Conservation (phyloP, 1,140 invertebrate species). For the Drosophila lacertosa region DNA sequence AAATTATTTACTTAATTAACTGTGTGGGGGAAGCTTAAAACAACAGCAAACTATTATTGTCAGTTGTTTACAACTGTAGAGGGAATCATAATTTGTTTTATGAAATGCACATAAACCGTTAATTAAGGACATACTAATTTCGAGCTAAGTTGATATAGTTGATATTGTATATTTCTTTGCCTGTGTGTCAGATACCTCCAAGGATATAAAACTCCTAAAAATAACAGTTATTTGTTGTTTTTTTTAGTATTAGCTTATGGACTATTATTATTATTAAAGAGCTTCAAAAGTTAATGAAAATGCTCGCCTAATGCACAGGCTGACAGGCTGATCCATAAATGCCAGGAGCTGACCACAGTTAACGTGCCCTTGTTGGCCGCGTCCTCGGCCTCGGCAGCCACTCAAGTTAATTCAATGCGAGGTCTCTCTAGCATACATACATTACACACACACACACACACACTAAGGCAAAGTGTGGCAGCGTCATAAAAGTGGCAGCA, state of each 20-base stretch:
- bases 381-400: slow-evolving; percentile 26
- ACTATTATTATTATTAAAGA: not conserved
- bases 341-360: slow-evolving; percentile 59
- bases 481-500: slow-evolving; percentile 26
- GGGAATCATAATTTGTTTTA: too few relatives aligned
- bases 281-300: slow-evolving; percentile 45
- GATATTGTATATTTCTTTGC: too few relatives aligned
- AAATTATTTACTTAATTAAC: slow-evolving; percentile 2
- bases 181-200: too few relatives aligned
- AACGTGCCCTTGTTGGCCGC: slow-evolving; percentile 12
- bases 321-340: slow-evolving; percentile 69
- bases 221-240: not conserved
- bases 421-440: slow-evolving; percentile 52
- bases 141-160: too few relatives aligned
- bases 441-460: slow-evolving; percentile 17
- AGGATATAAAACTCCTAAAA: too few relatives aligned
- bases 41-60: not conserved
- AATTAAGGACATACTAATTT: too few relatives aligned
- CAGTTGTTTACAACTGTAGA: not conserved
- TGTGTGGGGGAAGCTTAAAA: not conserved
- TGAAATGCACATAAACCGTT: too few relatives aligned
- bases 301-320: slow-evolving; percentile 47
- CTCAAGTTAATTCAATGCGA: slow-evolving; percentile 74
- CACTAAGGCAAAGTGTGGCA: slow-evolving; percentile 8
- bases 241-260: not conserved